Base-by-base conservation (phyloP, 2,888 invertebrate species). In the Patella caerulea region DNA sequence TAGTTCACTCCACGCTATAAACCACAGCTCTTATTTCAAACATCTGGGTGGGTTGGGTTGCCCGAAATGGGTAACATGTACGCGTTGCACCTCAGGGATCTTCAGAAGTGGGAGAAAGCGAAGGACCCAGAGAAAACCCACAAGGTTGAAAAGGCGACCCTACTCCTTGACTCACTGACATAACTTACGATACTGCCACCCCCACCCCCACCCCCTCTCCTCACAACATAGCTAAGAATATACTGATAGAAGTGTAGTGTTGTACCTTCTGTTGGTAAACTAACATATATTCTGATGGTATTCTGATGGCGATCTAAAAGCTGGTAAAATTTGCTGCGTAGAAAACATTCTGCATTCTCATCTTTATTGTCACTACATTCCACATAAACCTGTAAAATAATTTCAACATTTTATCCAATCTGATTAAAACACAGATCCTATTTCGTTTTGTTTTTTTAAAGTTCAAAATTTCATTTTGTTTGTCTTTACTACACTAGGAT, bases 281-380 rank as follows among this genome's bases (percentile, higher is more conserved):
- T 91, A 74, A 95, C 91, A 86, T 93, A 93, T 77, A 95, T 90
- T 82, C 94, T 93, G 81, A 95, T 94, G 71, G 95, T 93, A 87
- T 94, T 92, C 83, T 93, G 93, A 86, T 94, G 94, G 78, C 94
- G 92, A 81, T 94, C 93, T 54, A 94, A 92, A 79, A 94, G 89
- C 82, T 92, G 91, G 84, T 92, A 92, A 82, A 94, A 91, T 84
- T 92, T 92, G 9, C 93, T 93, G 75, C 92, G 88, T 17, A 87
- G 88, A 86, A 93, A 94, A 7, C 91, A 87, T 80, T 92, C 92
- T 11, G 91, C 92, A 45, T 77, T 77, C 52, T 92, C 91, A 85
- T 94, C 93, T 9, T 93, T 93, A 19, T 93, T 93, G 14, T 92
- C 85, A 53, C 88, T 85, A 75, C 81, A 87, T 77, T 91, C 91